Percentiles rank a stretch among this genome's conserved stretches.
Conservation (phyloP, 2,113 vertebrate species). For the Lophura nycthemera region DNA sequence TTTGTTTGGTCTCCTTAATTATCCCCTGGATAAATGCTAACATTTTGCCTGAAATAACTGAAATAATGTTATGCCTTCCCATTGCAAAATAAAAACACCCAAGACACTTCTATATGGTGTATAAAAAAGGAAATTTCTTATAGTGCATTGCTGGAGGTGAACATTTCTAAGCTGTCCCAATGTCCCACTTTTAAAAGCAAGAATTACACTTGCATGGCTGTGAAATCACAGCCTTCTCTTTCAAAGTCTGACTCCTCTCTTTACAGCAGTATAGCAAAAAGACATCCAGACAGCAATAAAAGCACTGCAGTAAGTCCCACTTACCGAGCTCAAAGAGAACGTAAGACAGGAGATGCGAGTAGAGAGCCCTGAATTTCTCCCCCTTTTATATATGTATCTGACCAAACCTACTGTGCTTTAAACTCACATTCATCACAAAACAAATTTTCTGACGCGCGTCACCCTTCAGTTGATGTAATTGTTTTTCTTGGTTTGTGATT, state of each 20-base stretch:
- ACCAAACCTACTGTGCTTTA: not conserved
- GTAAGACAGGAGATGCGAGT: not conserved
- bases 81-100: not conserved
- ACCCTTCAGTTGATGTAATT: not conserved
- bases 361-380: not conserved
- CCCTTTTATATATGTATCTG: slow-evolving; percentile 41
- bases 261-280: rapidly evolving
- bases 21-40: too few relatives aligned
- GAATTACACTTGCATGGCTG: rapidly evolving
- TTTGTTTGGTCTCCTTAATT: not conserved
- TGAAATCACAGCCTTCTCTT: not conserved
- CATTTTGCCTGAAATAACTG: not conserved
- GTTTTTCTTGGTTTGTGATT: not conserved
- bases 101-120: rapidly evolving
- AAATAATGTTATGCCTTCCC: rapidly evolving
- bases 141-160: rapidly evolving
- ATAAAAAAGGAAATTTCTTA: not conserved
- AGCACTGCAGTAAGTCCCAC: not conserved
- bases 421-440: not conserved
- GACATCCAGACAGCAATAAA: not conserved
- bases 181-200: not conserved
- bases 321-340: not conserved
- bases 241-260: rapidly evolving
- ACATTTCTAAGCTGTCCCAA: not conserved
- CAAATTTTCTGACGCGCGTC: not conserved